These are phyloP conservation scores for Tethya wilhelma DNA, from an alignment of 37 sponge, comb jelly and placozoan species.

Conservation along the genomic window DNA sequence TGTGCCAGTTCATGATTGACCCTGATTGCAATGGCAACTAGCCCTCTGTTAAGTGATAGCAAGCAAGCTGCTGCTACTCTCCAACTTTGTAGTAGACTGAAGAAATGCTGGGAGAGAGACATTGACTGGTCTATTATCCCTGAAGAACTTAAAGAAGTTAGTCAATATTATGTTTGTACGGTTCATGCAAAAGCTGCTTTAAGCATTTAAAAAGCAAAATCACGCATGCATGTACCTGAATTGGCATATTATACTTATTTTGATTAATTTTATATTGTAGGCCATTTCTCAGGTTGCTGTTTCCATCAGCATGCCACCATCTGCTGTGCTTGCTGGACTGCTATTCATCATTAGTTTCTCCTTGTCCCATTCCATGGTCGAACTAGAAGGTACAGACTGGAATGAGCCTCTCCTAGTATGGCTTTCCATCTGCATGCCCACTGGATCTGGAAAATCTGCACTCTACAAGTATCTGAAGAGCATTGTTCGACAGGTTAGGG, in stretches of 20 bases:
- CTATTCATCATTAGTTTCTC: not conserved
- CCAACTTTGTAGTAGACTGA: not conserved
- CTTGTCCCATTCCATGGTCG: constrained; percentile 24
- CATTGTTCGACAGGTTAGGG: not conserved
- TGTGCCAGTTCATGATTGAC: no score
- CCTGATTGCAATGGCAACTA: not conserved
- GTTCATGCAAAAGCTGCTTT: not conserved
- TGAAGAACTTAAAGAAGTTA: not conserved
- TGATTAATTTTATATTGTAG: no score
- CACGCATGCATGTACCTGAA: not conserved
- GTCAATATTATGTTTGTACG: not conserved
- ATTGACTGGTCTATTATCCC: constrained; percentile 16
- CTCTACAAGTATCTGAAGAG: constrained; percentile 21
- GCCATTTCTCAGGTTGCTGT: not conserved
- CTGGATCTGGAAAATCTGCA: constrained; percentile 39
- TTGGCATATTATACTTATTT: not conserved
- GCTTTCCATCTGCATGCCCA: constrained; percentile 45
- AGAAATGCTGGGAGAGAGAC: constrained; percentile 15
- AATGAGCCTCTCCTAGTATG: constrained; percentile 40
- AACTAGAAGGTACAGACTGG: constrained; percentile 26
- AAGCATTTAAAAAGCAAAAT: not conserved
- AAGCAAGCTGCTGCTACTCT: not conserved
- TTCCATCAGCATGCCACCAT: constrained; percentile 16
- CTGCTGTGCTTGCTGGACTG: constrained; percentile 31
- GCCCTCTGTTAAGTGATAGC: not conserved